phyloP scores from a whole-genome alignment of 2,888 invertebrate genomes.

The Eumacrocentrus americanus region DNA sequence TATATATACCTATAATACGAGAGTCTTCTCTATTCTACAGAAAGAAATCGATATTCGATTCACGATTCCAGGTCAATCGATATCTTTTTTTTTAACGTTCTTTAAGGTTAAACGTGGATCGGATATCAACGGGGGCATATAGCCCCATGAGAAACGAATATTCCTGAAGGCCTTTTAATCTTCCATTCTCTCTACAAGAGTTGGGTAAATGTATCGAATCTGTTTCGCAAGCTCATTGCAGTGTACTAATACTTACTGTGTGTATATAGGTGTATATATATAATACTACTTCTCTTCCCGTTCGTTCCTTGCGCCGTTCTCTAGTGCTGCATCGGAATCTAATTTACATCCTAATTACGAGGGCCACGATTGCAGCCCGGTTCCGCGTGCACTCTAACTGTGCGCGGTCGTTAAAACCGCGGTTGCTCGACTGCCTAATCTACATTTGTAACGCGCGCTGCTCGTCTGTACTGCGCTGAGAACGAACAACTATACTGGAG shows the following conservation, averaged over 20 bases:
- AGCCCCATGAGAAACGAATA: not conserved
- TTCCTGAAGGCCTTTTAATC: not conserved
- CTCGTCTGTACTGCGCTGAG: conserved; percentile 26
- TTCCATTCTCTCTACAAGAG: conserved; percentile 13
- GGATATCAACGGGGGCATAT: conserved; percentile 16
- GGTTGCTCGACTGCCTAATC: conserved; percentile 44
- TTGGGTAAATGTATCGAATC: conserved; percentile 24
- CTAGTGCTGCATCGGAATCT: conserved; percentile 46
- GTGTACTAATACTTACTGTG: not conserved
- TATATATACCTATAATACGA: not conserved
- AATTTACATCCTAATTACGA: conserved; percentile 54
- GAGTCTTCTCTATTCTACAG: not conserved
- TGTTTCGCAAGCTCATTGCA: conserved; percentile 23
- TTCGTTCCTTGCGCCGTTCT: conserved; percentile 23
- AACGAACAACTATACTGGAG: not conserved
- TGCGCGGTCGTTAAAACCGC: conserved; percentile 41
- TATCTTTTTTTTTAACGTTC: not conserved
- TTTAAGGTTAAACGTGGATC: conserved; percentile 27
- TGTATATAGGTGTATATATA: conserved; percentile 26
- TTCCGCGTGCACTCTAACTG: conserved; percentile 39
- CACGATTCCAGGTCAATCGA: conserved; percentile 25
- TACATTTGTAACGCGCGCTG: conserved; percentile 44
- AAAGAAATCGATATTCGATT: conserved; percentile 23
- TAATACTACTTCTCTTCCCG: conserved; percentile 29
- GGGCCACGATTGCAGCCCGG: conserved; percentile 31